Evolutionary conservation across 2,113 vertebrate species (phyloP).

Genomic region (Etia nguti): DNA sequence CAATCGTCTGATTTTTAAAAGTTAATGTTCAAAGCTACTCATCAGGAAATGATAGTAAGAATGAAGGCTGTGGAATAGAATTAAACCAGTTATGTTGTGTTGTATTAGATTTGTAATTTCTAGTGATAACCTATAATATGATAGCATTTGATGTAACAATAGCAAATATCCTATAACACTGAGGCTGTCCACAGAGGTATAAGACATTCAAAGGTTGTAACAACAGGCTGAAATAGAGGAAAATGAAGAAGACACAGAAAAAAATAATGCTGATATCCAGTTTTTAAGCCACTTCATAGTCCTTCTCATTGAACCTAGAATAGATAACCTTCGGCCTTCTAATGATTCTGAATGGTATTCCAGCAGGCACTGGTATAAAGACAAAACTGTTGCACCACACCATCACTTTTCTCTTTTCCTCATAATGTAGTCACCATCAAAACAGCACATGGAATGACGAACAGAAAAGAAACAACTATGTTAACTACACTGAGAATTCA

Average conservation of each 20-base stretch:
- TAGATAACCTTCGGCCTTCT: neutral
- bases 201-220: neutral
- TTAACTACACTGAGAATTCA: neutral
- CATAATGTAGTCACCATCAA: neutral
- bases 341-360: neutral
- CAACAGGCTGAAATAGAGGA: neutral
- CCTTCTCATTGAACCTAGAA: neutral
- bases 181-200: neutral
- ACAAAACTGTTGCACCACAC: neutral
- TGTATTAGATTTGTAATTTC: neutral
- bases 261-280: conserved; percentile 1
- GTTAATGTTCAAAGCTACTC: neutral
- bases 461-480: neutral
- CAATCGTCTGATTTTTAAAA: neutral
- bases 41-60: neutral
- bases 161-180: neutral
- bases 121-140: neutral
- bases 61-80: neutral
- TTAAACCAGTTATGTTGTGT: neutral
- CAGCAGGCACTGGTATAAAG: neutral
- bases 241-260: neutral
- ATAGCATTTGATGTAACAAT: neutral
- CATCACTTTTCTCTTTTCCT: neutral
- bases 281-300: conserved; percentile 10
- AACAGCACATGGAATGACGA: neutral